A percentile compares a stretch with the other conserved stretches of the same genome.
These are phyloP conservation scores for Camelus dromedarius DNA, from an alignment of 2,113 vertebrate genomes.

Conservation along the genomic window DNA sequence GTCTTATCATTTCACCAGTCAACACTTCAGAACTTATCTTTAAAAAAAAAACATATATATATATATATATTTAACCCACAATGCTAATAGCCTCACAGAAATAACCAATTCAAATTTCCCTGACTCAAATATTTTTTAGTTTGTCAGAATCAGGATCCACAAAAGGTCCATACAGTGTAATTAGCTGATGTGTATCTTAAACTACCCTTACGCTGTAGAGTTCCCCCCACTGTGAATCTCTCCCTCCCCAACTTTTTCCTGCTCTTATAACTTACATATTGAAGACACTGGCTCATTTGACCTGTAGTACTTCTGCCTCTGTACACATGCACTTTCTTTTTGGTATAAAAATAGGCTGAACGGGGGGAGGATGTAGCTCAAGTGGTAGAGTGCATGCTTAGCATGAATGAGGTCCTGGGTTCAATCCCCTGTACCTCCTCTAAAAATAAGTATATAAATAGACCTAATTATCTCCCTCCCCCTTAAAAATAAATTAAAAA, in stretches of 20 bases:
- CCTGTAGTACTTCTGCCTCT: neutral
- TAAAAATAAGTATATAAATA: too few species aligned
- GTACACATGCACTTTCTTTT: neutral
- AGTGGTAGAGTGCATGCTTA: too few species aligned
- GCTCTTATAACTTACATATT: neutral
- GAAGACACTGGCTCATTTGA: neutral
- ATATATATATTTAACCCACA: neutral
- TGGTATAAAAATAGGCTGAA: neutral
- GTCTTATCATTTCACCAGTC: neutral
- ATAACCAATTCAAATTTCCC: neutral
- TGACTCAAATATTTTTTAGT: neutral
- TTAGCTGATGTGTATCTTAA: neutral
- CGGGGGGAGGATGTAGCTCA: too few species aligned
- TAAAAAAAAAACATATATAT: neutral
- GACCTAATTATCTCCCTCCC: too few species aligned
- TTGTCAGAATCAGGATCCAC: neutral
- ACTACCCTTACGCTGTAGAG: neutral
- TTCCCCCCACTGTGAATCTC: neutral
- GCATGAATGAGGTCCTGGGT: too few species aligned
- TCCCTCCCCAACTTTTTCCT: too few species aligned
- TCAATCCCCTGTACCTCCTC: too few species aligned
- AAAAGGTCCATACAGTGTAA: neutral
- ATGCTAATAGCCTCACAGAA: neutral
- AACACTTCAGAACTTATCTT: conserved; percentile 18
- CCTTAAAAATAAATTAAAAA: too few species aligned